Conservation (phyloP, 1,140 invertebrate species). For the Limonius californicus region DNA sequence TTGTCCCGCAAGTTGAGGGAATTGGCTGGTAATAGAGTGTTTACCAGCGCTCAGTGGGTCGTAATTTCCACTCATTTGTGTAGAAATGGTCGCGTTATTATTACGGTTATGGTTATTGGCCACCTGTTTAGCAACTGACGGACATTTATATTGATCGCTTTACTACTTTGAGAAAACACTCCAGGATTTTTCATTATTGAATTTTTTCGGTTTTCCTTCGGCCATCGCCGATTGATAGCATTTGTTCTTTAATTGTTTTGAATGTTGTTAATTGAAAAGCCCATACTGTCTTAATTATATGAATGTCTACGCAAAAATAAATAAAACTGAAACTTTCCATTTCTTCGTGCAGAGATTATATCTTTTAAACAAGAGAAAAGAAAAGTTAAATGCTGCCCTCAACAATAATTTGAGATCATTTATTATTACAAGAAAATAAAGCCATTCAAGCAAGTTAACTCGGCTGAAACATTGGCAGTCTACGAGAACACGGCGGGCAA, state of each 20-base stretch:
- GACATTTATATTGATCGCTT: constrained; percentile 30
- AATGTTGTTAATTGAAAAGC: too few species aligned
- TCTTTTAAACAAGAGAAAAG: neutral
- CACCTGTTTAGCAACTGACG: constrained; percentile 47
- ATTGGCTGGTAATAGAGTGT: constrained; percentile 48
- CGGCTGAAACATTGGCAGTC: constrained; percentile 32
- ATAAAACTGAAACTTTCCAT: too few species aligned
- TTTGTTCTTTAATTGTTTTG: too few species aligned
- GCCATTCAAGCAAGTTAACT: constrained; percentile 33
- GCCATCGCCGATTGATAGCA: too few species aligned
- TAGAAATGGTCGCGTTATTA: constrained; percentile 49
- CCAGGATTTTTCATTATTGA: too few species aligned
- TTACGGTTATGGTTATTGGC: constrained; percentile 50
- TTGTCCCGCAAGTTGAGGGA: constrained; percentile 40
- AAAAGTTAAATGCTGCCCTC: constrained; percentile 3
- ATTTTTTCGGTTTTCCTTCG: too few species aligned
- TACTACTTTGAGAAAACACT: neutral
- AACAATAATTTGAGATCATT: constrained; percentile 34
- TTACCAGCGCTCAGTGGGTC: constrained; percentile 47
- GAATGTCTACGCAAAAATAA: too few species aligned
- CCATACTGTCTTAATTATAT: too few species aligned
- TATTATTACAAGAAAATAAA: constrained; percentile 38
- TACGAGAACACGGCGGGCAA: constrained; percentile 28
- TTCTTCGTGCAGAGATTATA: neutral
- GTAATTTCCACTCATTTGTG: constrained; percentile 50